Conservation (phyloP, 1,140 invertebrate genomes). For the Ruditapes philippinarum region DNA sequence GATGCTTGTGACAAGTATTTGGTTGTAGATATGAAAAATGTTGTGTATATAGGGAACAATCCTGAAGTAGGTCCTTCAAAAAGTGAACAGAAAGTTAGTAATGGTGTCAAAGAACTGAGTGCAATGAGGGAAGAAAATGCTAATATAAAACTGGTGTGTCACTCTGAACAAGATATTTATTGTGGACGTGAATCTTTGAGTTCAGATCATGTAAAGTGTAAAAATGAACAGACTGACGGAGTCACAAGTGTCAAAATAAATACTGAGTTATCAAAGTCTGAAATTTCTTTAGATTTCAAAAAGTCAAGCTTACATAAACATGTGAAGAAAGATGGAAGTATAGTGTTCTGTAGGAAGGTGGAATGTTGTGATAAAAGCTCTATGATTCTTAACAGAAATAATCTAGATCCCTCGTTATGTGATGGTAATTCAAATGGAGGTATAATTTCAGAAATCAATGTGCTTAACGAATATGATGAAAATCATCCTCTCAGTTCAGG, state of each 20-base stretch:
- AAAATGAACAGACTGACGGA: too few relatives aligned
- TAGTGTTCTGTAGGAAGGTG: conserved; percentile 21
- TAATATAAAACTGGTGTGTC: too few relatives aligned
- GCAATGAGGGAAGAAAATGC: too few relatives aligned
- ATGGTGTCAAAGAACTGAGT: too few relatives aligned
- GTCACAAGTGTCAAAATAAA: too few relatives aligned
- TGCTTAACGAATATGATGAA: not conserved
- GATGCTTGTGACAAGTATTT: conserved; percentile 15
- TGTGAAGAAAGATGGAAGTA: conserved; percentile 4
- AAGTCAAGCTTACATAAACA: conserved; percentile 17
- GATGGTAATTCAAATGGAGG: not conserved
- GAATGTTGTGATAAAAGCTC: not conserved
- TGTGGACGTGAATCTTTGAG: not conserved
- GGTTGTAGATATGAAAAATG: conserved; percentile 16
- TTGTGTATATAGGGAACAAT: conserved; percentile 6
- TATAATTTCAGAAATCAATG: not conserved
- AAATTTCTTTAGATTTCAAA: too few relatives aligned
- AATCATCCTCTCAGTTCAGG: not conserved
- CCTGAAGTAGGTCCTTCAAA: too few relatives aligned
- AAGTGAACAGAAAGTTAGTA: too few relatives aligned
- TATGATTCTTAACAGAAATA: too few relatives aligned
- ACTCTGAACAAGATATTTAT: too few relatives aligned
- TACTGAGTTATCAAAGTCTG: too few relatives aligned
- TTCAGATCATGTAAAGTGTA: not conserved
- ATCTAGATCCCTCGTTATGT: not conserved